These are phyloP conservation scores for Pseudochirops cupreus DNA, from an alignment of 2,797 vertebrate species.

Conservation along the genomic window DNA sequence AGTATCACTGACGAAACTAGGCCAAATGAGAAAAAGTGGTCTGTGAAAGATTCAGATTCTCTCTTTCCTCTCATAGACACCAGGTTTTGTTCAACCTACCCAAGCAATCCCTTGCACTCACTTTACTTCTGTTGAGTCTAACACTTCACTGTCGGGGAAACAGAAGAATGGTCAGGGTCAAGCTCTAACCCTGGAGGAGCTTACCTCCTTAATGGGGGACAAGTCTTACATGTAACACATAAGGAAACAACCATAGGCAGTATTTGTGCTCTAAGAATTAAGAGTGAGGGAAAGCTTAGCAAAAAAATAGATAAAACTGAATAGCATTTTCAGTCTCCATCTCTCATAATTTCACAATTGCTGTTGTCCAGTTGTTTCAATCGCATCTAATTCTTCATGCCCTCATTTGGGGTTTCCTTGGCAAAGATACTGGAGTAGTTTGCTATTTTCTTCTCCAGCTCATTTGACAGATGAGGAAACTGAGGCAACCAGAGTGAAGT, in stretches of 20 bases:
- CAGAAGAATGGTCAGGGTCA: not conserved
- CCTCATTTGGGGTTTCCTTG: not conserved
- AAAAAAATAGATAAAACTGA: not conserved
- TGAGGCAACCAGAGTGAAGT: not conserved
- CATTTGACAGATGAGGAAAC: not conserved
- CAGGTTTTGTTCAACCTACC: not conserved
- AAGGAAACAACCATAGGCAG: not conserved
- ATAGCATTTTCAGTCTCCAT: not conserved
- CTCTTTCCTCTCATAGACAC: not conserved
- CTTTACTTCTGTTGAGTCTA: not conserved
- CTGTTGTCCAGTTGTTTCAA: not conserved
- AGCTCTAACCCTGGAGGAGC: not conserved
- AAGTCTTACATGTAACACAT: not conserved
- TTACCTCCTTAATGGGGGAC: not conserved
- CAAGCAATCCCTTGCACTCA: not conserved
- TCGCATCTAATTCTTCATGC: not conserved
- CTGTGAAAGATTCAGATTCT: not conserved
- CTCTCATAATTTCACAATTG: not conserved
- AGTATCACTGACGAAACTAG: not conserved
- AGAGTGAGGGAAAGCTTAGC: not conserved
- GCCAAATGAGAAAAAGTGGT: not conserved
- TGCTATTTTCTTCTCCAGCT: not conserved
- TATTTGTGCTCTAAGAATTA: not conserved
- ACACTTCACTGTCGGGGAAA: not conserved
- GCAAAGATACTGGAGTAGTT: not conserved